phyloP scores from a whole-genome alignment of 2,797 vertebrate species.

The Rhabdophis nuchalis region DNA sequence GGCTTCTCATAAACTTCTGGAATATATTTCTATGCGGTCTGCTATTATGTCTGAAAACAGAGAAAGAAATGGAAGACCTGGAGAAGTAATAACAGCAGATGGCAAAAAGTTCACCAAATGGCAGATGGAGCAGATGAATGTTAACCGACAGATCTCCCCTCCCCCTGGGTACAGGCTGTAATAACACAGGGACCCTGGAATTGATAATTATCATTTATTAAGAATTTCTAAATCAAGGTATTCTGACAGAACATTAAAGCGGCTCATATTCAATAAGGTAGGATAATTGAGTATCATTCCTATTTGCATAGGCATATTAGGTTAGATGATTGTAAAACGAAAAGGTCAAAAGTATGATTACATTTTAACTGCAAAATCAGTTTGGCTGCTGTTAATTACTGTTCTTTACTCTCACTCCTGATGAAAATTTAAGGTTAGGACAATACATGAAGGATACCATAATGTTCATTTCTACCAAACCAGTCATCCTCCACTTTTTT shows the following conservation, averaged over 20 bases:
- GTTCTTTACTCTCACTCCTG: background rate
- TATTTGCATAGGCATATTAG: slow-evolving; percentile 8
- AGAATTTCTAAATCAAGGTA: background rate
- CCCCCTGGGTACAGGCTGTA: background rate
- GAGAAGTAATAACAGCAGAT: slow-evolving; percentile 3
- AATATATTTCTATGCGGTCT: slow-evolving; percentile 5
- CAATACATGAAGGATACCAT: background rate
- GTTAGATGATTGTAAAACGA: background rate
- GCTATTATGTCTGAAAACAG: background rate
- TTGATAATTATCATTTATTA: slow-evolving; percentile 10
- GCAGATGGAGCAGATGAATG: background rate
- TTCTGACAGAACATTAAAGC: background rate
- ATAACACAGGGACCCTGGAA: background rate
- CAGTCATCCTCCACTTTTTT: background rate
- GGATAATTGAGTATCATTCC: slow-evolving; percentile 5
- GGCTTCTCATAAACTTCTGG: slow-evolving; percentile 26
- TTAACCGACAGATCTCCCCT: background rate
- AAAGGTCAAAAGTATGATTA: slow-evolving; percentile 9
- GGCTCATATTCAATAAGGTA: background rate
- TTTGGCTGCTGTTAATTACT: background rate
- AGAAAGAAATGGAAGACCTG: slow-evolving; percentile 10
- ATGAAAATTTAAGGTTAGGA: background rate
- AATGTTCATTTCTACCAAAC: background rate
- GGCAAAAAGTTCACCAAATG: background rate
- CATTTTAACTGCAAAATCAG: background rate